These are phyloP conservation scores for Sitodiplosis mosellana DNA, from an alignment of 1,140 invertebrate genomes.

Conservation along the genomic window DNA sequence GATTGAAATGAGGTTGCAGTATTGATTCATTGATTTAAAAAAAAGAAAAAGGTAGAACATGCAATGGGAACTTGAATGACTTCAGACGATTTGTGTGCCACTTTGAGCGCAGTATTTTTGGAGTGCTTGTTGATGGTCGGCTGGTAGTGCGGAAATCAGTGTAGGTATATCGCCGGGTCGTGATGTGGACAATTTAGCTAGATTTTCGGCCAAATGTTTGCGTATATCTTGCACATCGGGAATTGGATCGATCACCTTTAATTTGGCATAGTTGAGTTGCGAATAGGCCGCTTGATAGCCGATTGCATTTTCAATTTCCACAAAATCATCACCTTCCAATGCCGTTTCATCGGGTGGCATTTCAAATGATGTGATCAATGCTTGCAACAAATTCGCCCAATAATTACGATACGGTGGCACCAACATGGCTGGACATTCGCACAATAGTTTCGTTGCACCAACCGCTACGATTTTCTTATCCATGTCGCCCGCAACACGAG, in stretches of 20 bases:
- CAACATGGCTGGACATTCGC: conserved; percentile 39
- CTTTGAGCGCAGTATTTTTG: conserved; percentile 23
- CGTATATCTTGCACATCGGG: conserved; percentile 41
- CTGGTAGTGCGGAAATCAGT: conserved; percentile 16
- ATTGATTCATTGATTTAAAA: too few relatives aligned
- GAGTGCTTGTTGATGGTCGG: conserved; percentile 17
- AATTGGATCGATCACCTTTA: conserved; percentile 50
- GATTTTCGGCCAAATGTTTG: conserved; percentile 44
- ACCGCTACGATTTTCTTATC: conserved; percentile 80
- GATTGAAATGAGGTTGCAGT: too few relatives aligned
- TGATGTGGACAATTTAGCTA: conserved; percentile 38
- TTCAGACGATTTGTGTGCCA: conserved; percentile 13
- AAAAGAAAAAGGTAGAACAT: too few relatives aligned
- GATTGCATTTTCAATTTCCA: conserved; percentile 67
- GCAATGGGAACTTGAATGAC: too few relatives aligned
- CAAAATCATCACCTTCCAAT: conserved; percentile 68
- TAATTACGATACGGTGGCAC: conserved; percentile 12
- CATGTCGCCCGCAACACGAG: conserved; percentile 62
- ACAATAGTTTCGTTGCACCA: conserved; percentile 70
- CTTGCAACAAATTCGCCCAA: conserved; percentile 37
- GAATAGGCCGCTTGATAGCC: conserved; percentile 82
- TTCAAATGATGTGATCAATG: conserved; percentile 73
- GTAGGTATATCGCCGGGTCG: conserved; percentile 37
- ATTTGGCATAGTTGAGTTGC: conserved; percentile 68
- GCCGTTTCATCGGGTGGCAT: conserved; percentile 62